Evolutionary conservation across 2,888 invertebrate genomes (phyloP).

Genomic region (Malacosoma neustria): DNA sequence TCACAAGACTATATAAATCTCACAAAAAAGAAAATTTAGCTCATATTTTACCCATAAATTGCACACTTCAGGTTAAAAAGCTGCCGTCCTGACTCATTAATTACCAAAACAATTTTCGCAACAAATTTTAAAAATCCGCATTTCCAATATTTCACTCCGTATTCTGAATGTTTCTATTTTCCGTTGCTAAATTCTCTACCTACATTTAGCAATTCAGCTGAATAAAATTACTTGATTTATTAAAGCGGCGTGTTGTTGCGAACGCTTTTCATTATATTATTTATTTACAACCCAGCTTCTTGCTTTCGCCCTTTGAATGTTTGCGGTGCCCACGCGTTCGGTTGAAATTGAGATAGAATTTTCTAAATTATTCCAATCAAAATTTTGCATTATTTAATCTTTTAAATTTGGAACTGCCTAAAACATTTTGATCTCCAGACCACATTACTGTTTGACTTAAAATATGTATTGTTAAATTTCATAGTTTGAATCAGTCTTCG

Average conservation of each 20-base stretch:
- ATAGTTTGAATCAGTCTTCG: no score
- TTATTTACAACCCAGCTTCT: conserved; percentile 45
- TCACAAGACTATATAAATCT: no score
- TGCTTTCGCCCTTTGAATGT: conserved; percentile 29
- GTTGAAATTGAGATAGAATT: not conserved
- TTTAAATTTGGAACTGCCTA: no score
- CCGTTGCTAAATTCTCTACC: not conserved
- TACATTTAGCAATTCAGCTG: conserved; percentile 1
- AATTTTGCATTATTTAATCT: no score
- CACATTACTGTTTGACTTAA: no score
- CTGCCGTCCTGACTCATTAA: not conserved
- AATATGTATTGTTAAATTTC: no score
- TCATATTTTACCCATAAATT: no score
- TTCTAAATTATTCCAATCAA: not conserved
- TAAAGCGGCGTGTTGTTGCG: conserved; percentile 6
- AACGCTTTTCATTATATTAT: conserved; percentile 39
- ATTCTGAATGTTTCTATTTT: not conserved
- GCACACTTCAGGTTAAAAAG: not conserved
- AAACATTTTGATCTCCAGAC: no score
- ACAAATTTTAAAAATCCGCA: not conserved
- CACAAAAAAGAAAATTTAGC: no score
- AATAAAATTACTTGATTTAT: conserved; percentile 8
- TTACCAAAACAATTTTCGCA: not conserved
- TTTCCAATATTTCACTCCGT: not conserved
- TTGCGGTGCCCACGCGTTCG: conserved; percentile 15